Base-by-base conservation (phyloP, 2,113 vertebrate species). In the Entelurus aequoreus region DNA sequence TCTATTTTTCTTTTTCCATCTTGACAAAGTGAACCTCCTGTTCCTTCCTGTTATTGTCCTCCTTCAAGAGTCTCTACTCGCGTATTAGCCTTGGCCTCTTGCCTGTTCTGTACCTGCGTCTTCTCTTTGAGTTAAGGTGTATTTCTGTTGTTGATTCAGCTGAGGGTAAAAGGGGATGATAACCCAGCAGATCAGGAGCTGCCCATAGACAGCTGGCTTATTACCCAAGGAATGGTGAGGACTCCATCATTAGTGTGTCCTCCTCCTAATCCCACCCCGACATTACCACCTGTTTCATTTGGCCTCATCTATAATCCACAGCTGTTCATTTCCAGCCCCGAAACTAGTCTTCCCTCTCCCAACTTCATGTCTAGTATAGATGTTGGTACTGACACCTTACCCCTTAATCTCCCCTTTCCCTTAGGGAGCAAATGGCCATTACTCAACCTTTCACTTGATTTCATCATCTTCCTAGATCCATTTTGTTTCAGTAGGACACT, bases 191-290 rank as follows among this genome's bases (percentile, higher is more conserved):
- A 92, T 90, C 87, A 95, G 94, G 94, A 97, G 90, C 87, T 88
- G 84, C 96, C 96, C 84, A 98, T 98, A 97, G 96, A 98, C 95
- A 94, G 93, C 94, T 98, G 97, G 97, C 96, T 99, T 87, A 96
- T 98, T 87, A 94, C 93, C 88, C 96, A 98, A 98, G 97, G 97
- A 99, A 98, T 98, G 97, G 97, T 98, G 97, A 99, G 94, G 92
- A 91, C 84, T 91, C 90, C 88, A 90, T 71, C 74, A 84, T 90
- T 4, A 86, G 84, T 88, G 87, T 87, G 88, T 85, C 83, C 83
- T 80, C 83, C 75, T 69, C 40, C 13, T 11, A 10, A 59, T 66
- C 64, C 62, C 44, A 36, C 72, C 63, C 68, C 62, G 28, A 51
- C 60, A 21, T 60, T 79, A 68, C 65, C 59, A 49, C 42, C 8